Evolutionary conservation across 2,797 vertebrate genomes (phyloP).

Genomic region (Crenichthys baileyi): DNA sequence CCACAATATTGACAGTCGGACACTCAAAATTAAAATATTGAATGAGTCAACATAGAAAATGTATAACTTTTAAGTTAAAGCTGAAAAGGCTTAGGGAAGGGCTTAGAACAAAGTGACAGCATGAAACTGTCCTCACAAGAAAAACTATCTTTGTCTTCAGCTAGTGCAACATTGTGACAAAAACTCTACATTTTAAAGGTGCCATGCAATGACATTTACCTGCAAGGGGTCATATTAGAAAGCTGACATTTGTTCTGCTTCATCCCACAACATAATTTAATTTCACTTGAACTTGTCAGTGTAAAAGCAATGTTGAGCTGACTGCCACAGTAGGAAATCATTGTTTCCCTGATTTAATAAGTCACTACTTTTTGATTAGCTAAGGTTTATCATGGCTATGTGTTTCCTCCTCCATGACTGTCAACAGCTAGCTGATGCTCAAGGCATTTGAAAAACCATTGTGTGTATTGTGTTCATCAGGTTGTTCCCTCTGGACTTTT

Average conservation of each 20-base stretch:
- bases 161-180: neutral
- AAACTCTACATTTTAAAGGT: neutral
- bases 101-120: neutral
- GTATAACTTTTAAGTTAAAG: too few species aligned
- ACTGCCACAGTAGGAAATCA: neutral
- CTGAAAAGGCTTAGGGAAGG: too few species aligned
- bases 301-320: neutral
- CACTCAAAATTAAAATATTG: too few species aligned
- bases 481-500: conserved; percentile 19
- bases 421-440: neutral
- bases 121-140: neutral
- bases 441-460: neutral
- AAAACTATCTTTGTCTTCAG: conserved; percentile 1
- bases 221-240: neutral
- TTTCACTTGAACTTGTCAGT: neutral
- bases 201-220: neutral
- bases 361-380: neutral
- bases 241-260: neutral
- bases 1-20: too few species aligned
- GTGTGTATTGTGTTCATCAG: neutral
- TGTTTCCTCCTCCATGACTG: neutral
- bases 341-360: neutral
- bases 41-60: too few species aligned
- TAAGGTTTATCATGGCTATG: neutral
- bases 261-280: too few species aligned